These are phyloP conservation scores for Cochlearius cochlearius DNA, from an alignment of 2,113 vertebrate species.

Conservation along the genomic window DNA sequence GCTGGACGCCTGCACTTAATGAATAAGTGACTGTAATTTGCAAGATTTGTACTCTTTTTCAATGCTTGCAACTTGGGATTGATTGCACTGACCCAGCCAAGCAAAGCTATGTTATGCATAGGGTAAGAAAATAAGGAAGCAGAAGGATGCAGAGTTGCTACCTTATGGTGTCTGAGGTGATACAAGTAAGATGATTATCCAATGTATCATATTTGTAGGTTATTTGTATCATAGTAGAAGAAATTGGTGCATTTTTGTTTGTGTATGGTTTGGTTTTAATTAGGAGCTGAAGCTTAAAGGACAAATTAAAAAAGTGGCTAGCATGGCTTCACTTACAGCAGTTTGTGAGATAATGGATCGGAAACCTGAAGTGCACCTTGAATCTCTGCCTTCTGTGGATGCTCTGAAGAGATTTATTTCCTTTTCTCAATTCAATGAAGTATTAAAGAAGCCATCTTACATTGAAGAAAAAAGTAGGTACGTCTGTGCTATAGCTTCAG, in stretches of 20 bases:
- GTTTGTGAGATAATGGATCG: conserved; percentile 75
- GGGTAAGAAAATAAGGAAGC: neutral
- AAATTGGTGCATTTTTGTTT: neutral
- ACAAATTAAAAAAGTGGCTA: conserved; percentile 78
- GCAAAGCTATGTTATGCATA: neutral
- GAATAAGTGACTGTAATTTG: neutral
- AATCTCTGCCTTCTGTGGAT: conserved; percentile 61
- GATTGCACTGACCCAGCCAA: neutral
- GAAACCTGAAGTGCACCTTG: conserved; percentile 36
- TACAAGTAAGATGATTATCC: neutral
- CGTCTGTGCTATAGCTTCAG: neutral
- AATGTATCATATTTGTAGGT: neutral
- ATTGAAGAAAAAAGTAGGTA: conserved; percentile 66
- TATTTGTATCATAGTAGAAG: neutral
- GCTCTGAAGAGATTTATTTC: conserved; percentile 65
- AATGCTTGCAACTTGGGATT: neutral
- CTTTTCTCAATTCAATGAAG: conserved; percentile 69
- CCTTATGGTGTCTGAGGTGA: neutral
- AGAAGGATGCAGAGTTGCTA: neutral
- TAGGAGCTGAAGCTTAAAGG: conserved; percentile 75
- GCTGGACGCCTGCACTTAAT: neutral
- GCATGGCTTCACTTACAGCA: conserved; percentile 82
- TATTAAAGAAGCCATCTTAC: conserved; percentile 78
- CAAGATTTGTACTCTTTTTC: neutral
- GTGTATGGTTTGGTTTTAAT: neutral